Conservation (phyloP, 2,797 vertebrate species). For the Arnoldichthys spilopterus region DNA sequence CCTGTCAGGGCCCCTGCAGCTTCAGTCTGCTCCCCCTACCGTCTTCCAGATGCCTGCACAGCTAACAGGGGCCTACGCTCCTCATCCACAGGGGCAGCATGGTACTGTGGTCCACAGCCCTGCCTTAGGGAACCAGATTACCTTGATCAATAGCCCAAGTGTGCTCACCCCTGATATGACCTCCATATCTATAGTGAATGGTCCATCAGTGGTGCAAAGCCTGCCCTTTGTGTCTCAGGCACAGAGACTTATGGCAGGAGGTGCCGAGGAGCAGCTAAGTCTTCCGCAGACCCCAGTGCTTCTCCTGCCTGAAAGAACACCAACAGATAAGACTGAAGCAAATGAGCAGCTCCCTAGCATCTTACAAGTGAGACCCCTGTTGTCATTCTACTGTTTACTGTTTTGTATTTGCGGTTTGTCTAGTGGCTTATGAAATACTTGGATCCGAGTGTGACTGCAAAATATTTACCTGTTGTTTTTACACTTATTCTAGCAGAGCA, state of each 20-base stretch:
- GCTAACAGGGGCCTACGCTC: constrained; percentile 72
- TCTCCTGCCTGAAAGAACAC: constrained; percentile 71
- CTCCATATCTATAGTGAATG: constrained; percentile 79
- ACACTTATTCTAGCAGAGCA: constrained; percentile 61
- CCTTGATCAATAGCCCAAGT: constrained; percentile 80
- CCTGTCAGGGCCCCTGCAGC: constrained; percentile 78
- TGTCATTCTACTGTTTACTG: constrained; percentile 4
- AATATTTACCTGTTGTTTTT: constrained; percentile 23
- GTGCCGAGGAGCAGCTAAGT: constrained; percentile 69
- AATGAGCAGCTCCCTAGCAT: constrained; percentile 70
- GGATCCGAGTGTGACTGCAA: neutral
- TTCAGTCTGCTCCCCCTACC: constrained; percentile 76
- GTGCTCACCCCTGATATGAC: constrained; percentile 75
- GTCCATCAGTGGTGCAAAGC: constrained; percentile 74
- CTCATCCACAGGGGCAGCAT: constrained; percentile 68
- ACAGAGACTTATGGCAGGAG: constrained; percentile 57
- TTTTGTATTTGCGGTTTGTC: constrained; percentile 8
- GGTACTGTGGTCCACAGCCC: constrained; percentile 75
- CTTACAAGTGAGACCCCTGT: constrained; percentile 69
- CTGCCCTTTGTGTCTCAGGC: constrained; percentile 72
- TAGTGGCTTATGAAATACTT: neutral
- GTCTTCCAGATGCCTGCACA: constrained; percentile 84
- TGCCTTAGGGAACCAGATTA: constrained; percentile 81
- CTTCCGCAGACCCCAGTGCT: constrained; percentile 76
- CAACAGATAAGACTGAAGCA: constrained; percentile 69